Evolutionary conservation across 2,113 vertebrate species (phyloP).

Genomic region (Esox niger): DNA sequence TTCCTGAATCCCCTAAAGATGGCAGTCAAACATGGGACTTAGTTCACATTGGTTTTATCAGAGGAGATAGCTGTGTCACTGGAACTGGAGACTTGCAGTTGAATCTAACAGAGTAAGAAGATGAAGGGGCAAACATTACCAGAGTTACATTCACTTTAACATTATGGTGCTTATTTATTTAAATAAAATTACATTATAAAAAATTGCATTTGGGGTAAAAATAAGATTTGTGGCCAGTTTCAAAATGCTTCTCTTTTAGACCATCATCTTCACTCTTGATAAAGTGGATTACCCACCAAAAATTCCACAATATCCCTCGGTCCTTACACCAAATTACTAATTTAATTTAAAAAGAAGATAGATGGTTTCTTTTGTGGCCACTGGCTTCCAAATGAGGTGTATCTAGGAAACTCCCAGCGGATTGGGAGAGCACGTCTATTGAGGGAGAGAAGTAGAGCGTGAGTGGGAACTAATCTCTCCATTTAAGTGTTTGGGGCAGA

Average conservation of each 20-base stretch:
- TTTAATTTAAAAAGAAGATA: conserved; percentile 38
- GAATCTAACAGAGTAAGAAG: neutral
- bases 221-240: neutral
- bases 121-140: neutral
- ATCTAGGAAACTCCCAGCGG: conserved; percentile 82
- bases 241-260: too few species aligned
- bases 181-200: too few species aligned
- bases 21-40: conserved; percentile 75
- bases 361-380: conserved; percentile 56
- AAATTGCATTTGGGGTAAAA: neutral
- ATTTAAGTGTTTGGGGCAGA: conserved; percentile 91
- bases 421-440: conserved; percentile 80
- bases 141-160: neutral
- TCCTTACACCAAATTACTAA: conserved; percentile 18
- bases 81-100: neutral
- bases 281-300: too few species aligned
- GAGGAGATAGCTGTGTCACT: neutral
- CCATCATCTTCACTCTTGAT: too few species aligned
- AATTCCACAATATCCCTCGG: too few species aligned
- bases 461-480: conserved; percentile 90
- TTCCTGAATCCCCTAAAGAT: conserved; percentile 77
- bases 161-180: neutral
- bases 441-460: conserved; percentile 87
- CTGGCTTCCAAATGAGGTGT: conserved; percentile 75
- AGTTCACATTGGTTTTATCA: neutral